Conservation (phyloP, 2,888 invertebrate species). For the Himalopsyche anomala region DNA sequence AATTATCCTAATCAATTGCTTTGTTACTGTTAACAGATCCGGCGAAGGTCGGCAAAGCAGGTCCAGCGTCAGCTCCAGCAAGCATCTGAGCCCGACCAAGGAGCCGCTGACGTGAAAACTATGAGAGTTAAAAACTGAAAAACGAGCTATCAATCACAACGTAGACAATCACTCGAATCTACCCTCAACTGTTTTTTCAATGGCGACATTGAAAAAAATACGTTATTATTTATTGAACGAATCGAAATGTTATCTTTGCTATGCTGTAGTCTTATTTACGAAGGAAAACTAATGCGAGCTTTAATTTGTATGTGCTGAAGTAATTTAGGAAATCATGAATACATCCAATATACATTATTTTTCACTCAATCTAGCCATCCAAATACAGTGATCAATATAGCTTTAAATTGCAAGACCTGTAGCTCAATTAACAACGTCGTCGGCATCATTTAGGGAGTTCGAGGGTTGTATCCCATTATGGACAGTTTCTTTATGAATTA, state of each 20-base stretch:
- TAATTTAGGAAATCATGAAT: no score
- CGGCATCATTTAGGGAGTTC: no score
- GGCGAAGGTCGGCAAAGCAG: conserved; percentile 74
- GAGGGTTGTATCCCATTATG: no score
- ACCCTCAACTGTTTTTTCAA: conserved; percentile 47
- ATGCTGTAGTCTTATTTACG: conserved; percentile 1
- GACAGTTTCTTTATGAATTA: no score
- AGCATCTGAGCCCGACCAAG: conserved; percentile 72
- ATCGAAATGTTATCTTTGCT: neutral
- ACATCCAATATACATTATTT: no score
- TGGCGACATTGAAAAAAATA: conserved; percentile 40
- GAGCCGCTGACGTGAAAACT: conserved; percentile 71
- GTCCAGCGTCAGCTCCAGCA: conserved; percentile 71
- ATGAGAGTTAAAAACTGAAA: conserved; percentile 40
- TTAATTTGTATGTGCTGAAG: neutral
- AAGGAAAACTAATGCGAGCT: neutral
- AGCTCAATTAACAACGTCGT: no score
- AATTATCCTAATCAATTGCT: neutral
- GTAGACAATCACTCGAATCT: conserved; percentile 43
- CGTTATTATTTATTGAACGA: conserved; percentile 37
- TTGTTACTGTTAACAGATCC: conserved; percentile 68
- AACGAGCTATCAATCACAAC: no score
- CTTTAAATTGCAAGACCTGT: no score
- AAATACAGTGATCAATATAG: no score
- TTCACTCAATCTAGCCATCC: no score